These are phyloP conservation scores for Triplophysa yarkandensis DNA, from an alignment of 2,797 vertebrate species.

Conservation along the genomic window DNA sequence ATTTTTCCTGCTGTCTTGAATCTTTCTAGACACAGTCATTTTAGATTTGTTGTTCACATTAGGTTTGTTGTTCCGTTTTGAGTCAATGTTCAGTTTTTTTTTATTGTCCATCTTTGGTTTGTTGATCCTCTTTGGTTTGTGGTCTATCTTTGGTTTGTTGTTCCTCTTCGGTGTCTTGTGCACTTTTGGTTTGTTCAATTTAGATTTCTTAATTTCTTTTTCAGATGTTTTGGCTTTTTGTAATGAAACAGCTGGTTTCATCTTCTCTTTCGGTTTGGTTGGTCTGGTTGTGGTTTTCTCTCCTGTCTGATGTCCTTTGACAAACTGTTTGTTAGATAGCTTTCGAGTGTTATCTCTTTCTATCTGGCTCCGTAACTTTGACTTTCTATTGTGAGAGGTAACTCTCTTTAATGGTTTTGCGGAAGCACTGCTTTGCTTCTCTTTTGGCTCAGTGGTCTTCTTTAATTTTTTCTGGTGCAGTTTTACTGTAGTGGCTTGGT, in stretches of 20 bases:
- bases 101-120: slow-evolving; percentile 11
- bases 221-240: slow-evolving; percentile 4
- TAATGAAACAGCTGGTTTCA: not conserved
- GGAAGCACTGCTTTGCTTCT: slow-evolving; percentile 15
- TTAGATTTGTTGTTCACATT: slow-evolving; percentile 31
- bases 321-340: slow-evolving; percentile 2
- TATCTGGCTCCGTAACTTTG: slow-evolving; percentile 20
- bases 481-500: slow-evolving; percentile 22
- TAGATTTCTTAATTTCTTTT: slow-evolving; percentile 49
- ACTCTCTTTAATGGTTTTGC: slow-evolving; percentile 37
- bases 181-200: slow-evolving; percentile 43
- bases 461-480: slow-evolving; percentile 22
- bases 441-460: slow-evolving; percentile 33
- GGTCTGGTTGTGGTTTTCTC: slow-evolving; percentile 34
- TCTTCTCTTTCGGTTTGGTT: slow-evolving; percentile 17
- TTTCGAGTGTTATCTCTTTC: slow-evolving; percentile 5
- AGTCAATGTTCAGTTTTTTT: slow-evolving; percentile 41
- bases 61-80: slow-evolving; percentile 29
- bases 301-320: slow-evolving; percentile 6
- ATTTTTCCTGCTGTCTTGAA: slow-evolving; percentile 30
- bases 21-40: slow-evolving; percentile 33
- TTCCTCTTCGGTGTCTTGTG: slow-evolving; percentile 17
- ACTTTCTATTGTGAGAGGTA: slow-evolving; percentile 5
- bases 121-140: not conserved
- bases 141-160: slow-evolving; percentile 32